phyloP scores from a whole-genome alignment of 2,113 vertebrate genomes.

The Bettongia penicillata region DNA sequence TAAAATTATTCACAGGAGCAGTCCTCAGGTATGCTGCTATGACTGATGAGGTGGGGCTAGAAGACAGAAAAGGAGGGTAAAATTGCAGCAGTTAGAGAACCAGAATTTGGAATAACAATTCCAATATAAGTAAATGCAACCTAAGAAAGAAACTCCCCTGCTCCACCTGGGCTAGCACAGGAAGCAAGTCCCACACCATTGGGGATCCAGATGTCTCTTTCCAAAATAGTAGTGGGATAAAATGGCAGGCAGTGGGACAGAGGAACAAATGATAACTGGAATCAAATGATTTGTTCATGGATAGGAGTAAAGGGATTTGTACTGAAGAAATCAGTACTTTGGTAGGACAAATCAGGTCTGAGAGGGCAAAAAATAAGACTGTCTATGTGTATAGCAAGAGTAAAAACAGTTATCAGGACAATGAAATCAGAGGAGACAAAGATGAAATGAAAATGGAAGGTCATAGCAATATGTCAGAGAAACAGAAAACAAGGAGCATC shows the following conservation, averaged over 20 bases:
- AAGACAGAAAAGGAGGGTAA: conserved; percentile 7
- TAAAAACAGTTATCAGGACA: not conserved
- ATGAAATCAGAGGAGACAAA: not conserved
- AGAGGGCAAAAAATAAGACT: not conserved
- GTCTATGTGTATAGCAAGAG: not conserved
- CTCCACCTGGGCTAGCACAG: not conserved
- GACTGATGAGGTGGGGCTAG: not conserved
- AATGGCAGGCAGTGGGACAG: not conserved
- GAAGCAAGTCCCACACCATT: not conserved
- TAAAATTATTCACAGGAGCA: no score
- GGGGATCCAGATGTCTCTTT: not conserved
- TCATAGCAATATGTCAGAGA: not conserved
- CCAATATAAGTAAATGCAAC: not conserved
- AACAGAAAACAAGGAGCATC: not conserved
- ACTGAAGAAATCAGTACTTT: not conserved
- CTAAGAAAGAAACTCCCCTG: not conserved
- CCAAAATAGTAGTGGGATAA: not conserved
- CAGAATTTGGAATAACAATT: conserved; percentile 32
- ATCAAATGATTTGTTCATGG: not conserved
- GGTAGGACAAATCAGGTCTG: not conserved
- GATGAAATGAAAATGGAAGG: not conserved
- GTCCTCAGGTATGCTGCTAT: no score
- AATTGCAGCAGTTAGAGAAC: conserved; percentile 15
- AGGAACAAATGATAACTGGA: not conserved
- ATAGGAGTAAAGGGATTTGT: not conserved